Conservation (phyloP, 1,140 invertebrate species). For the Temnothorax longispinosus region DNA sequence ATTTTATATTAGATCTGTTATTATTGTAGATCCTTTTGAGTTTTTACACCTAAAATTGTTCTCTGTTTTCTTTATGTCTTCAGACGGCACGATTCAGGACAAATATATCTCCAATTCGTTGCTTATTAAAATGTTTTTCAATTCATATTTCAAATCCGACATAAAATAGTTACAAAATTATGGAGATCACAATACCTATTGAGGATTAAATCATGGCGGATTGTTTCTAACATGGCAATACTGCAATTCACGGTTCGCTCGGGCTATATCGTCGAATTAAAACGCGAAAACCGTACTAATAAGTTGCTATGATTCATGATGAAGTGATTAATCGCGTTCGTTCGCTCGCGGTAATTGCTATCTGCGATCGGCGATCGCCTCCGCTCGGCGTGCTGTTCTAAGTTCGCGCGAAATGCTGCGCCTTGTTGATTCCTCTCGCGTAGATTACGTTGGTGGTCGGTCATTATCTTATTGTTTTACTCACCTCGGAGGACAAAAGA, state of each 20-base stretch:
- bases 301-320: background rate
- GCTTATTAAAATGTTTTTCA: background rate
- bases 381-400: background rate
- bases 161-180: background rate
- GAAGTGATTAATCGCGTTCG: conserved; percentile 28
- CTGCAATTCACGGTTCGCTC: background rate
- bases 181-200: too few relatives aligned
- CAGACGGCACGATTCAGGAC: background rate
- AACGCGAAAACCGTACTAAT: background rate
- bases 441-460: background rate
- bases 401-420: background rate
- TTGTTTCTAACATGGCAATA: background rate
- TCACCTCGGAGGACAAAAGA: background rate
- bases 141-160: background rate
- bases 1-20: background rate
- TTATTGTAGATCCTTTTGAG: background rate
- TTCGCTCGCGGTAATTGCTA: conserved; percentile 13
- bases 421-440: background rate
- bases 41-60: background rate
- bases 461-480: conserved; percentile 32
- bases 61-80: background rate
- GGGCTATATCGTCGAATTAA: conserved; percentile 17
- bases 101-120: background rate
- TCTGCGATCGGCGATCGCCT: conserved; percentile 10
- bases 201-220: background rate